A percentile compares a stretch with the other conserved stretches of the same genome.
These are phyloP conservation scores for Campoletis raptor DNA, from an alignment of 2,888 invertebrate species.

Conservation along the genomic window DNA sequence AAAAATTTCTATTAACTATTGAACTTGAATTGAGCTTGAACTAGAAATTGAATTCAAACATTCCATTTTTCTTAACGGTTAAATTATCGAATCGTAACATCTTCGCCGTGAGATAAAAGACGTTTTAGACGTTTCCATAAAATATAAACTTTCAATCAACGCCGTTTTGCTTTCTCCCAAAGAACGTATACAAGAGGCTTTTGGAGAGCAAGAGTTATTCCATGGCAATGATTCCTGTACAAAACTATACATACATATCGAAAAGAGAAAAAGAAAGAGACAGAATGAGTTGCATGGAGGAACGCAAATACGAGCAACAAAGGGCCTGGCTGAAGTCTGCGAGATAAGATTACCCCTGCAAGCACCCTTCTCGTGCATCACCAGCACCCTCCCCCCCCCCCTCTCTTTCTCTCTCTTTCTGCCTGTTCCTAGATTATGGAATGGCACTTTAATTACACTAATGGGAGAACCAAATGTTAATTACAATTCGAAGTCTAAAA, in stretches of 20 bases:
- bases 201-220: slow-evolving; percentile 79
- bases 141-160: slow-evolving; percentile 77
- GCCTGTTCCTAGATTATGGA: slow-evolving; percentile 87
- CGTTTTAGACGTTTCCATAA: slow-evolving; percentile 34
- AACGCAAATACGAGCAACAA: slow-evolving; percentile 68
- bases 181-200: slow-evolving; percentile 55
- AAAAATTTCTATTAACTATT: not conserved
- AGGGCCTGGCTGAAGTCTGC: slow-evolving; percentile 82
- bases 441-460: slow-evolving; percentile 92
- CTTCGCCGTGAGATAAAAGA: not conserved
- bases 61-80: not conserved
- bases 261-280: slow-evolving; percentile 18
- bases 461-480: slow-evolving; percentile 91
- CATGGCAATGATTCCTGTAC: slow-evolving; percentile 75
- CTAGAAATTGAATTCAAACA: too few relatives aligned
- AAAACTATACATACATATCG: slow-evolving; percentile 75
- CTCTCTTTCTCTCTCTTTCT: slow-evolving; percentile 32
- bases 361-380: slow-evolving; percentile 61
- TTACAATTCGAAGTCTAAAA: slow-evolving; percentile 90
- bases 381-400: slow-evolving; percentile 37
- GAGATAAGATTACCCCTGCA: slow-evolving; percentile 83
- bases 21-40: too few relatives aligned
- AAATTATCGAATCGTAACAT: not conserved
- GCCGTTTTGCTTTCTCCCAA: slow-evolving; percentile 38
- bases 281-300: slow-evolving; percentile 33